Percentiles rank a stretch among this genome's conserved stretches.
phyloP scores from a whole-genome alignment of 2,113 vertebrate genomes.

The Montifringilla adamsi region DNA sequence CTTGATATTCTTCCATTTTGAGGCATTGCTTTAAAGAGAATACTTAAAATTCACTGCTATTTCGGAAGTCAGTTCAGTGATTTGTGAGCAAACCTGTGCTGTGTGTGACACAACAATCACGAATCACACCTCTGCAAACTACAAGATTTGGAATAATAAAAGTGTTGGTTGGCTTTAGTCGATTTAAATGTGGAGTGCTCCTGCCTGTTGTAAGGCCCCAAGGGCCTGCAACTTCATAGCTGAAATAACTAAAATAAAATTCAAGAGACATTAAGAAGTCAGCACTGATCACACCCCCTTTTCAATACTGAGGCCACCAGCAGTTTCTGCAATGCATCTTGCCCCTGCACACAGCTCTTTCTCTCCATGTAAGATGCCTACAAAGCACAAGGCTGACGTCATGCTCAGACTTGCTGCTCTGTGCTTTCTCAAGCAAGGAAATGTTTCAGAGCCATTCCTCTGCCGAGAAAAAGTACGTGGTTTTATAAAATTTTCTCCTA shows the following conservation, averaged over 20 bases:
- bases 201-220: not conserved
- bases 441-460: not conserved
- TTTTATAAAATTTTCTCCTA: not conserved
- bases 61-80: not conserved
- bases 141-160: not conserved
- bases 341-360: not conserved
- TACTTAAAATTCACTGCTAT: not conserved
- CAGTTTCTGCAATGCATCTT: not conserved
- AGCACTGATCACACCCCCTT: not conserved
- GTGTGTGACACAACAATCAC: not conserved
- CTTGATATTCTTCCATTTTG: not conserved
- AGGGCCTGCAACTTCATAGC: not conserved
- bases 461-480: fast-evolving
- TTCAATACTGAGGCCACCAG: not conserved
- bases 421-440: not conserved
- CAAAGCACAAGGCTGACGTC: not conserved
- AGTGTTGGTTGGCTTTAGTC: not conserved
- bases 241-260: not conserved
- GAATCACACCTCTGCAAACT: not conserved
- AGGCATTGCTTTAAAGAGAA: not conserved
- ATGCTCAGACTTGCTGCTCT: not conserved
- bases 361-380: not conserved
- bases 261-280: not conserved
- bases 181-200: fast-evolving
- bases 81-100: not conserved